Evolutionary conservation across 2,888 invertebrate species (phyloP), one percentile per base, ranked within the genome.

Genomic region (Torymus tubicola): DNA sequence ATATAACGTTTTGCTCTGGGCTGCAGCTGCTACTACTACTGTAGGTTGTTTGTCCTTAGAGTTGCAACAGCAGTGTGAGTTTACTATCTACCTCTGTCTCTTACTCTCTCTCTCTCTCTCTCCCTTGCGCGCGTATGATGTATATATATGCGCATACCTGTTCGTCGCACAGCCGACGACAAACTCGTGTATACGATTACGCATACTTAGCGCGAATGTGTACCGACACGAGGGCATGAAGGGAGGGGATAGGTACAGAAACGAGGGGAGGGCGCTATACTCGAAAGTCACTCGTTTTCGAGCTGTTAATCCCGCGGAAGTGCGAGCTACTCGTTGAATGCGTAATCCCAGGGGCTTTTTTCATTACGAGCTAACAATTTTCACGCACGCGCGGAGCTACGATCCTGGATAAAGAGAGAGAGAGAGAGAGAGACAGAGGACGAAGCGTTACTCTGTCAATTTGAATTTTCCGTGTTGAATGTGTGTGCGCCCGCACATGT

Each of bases 241-340:
- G 42, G 5, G 8, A 8, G 42, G 8, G 10, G 42, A 5, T 31
- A 42, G 42, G 8, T 5, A 8, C 42, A 21, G 21, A 21, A 21
- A 21, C 21, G 21, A 21, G 21, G 42, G 42, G 42, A 42, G 42
- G 8, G 42, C 8, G 5, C 5, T 8, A 42, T 42, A 42, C 42
- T 42, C 67, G 53, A 52, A 67, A 67, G 67, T 67, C 67, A 67
- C 67, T 67, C 65, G 24, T 63, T 78, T 64, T 71, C 57, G 42
- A 67, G 21, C 53, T 13, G 53, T 67, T 67, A 67, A 67, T 67
- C 53, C 21, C 12, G 8, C 18, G 0, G 53, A 67, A 24, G 65
- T 53, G 13, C 21, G 67, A 52, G 42, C 64, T 8, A 42, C 42
- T 42, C 42, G 55, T 18, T 31, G 55, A 69, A 57, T 69, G 18